Evolutionary conservation across 2,888 invertebrate genomes (phyloP), one percentile per base, ranked within the genome.

Genomic region (Pasiphila rectangulata): DNA sequence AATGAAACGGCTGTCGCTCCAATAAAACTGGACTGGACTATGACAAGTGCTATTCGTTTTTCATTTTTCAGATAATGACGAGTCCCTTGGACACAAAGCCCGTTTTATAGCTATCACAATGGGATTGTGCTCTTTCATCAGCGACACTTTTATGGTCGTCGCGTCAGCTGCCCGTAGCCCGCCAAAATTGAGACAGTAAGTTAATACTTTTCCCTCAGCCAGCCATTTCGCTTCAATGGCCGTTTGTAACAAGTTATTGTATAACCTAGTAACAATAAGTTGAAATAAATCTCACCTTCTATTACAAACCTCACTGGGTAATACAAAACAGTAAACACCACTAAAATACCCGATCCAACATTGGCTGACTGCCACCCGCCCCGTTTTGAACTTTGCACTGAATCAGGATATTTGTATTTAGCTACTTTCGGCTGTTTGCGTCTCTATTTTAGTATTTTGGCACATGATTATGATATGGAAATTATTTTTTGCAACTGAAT

Each of bases 71-170:
- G 69, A 75, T 79, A 83, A 84, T 77, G 81, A 78, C 78, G 67
- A 72, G 71, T 75, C 65, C 74, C 78, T 72, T 63, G 74, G 71
- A 69, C 76, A 84, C 81, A 87, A 86, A 84, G 83, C 72, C 74
- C 75, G 72, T 82, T 86, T 86, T 83, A 84, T 82, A 72, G 75
- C 78, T 65, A 61, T 78, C 75, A 85, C 85, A 87, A 85, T 84
- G 79, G 75, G 72, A 85, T 84, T 85, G 84, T 86, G 75, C 81
- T 81, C 86, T 84, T 83, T 86, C 82, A 86, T 84, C 83, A 75
- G 72, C 63, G 72, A 64, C 72, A 79, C 83, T 83, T 84, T 85
- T 84, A 86, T 83, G 74, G 76, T 60, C 70, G 67, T 59, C 72
- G 79, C 77, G 82, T 79, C 84, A 83, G 83, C 82, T 85, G 64